Evolutionary conservation across 2,797 vertebrate species (phyloP).

Genomic region (Lepus oiostolus): DNA sequence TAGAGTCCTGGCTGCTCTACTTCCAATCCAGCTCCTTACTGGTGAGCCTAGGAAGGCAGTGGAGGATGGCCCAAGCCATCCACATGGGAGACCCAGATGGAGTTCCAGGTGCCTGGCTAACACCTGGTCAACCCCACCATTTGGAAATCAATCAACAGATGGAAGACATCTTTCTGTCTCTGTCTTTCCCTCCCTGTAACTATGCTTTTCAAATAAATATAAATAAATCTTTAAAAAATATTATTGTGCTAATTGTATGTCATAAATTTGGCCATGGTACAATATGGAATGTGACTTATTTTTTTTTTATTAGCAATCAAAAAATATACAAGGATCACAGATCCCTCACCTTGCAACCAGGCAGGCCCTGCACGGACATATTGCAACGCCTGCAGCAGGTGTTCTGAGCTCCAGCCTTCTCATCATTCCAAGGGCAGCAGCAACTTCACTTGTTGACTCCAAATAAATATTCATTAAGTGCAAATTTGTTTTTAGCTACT

Average conservation of each 20-base stretch:
- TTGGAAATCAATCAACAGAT: too few species aligned
- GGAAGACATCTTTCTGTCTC: too few species aligned
- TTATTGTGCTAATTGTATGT: background rate
- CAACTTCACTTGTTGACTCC: background rate
- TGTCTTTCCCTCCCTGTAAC: too few species aligned
- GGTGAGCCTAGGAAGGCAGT: too few species aligned
- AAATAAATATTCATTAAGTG: background rate
- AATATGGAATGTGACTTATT: background rate
- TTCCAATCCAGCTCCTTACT: too few species aligned
- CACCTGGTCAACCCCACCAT: too few species aligned
- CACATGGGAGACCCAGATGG: too few species aligned
- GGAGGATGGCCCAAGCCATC: too few species aligned
- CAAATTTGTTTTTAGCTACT: background rate
- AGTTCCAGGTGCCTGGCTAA: too few species aligned
- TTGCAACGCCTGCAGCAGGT: background rate
- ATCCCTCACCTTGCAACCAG: background rate
- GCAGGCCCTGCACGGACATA: background rate
- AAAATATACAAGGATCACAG: background rate
- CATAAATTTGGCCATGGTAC: background rate
- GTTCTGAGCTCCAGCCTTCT: background rate
- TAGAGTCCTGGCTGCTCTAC: too few species aligned
- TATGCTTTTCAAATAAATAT: too few species aligned
- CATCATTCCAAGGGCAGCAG: background rate
- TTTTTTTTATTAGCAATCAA: background rate
- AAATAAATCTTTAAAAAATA: constrained; percentile 28